phyloP scores from a whole-genome alignment of 2,113 vertebrate species.

The Glaucomys volans region DNA sequence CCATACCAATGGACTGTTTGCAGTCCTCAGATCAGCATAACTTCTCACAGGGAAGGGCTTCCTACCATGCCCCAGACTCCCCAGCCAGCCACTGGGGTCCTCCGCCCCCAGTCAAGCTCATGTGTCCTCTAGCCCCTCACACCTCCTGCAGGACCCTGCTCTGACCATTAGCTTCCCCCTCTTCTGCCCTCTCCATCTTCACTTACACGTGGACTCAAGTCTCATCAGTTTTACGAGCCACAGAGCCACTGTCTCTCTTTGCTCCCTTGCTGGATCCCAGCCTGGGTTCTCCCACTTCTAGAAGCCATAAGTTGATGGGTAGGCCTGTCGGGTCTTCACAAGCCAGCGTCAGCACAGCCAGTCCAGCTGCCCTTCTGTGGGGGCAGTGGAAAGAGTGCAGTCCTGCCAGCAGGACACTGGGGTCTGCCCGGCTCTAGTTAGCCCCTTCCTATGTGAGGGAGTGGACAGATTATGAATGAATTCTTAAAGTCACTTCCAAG shows the following conservation, averaged over 20 bases:
- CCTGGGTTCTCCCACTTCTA: not conserved
- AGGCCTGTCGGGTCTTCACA: not conserved
- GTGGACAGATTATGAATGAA: not conserved
- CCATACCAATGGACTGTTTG: not conserved
- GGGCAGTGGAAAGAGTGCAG: not conserved
- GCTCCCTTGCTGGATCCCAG: not conserved
- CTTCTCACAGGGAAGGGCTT: not conserved
- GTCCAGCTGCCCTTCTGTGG: not conserved
- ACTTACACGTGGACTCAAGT: not conserved
- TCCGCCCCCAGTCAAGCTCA: not conserved
- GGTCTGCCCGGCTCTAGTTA: not conserved
- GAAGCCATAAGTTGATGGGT: not conserved
- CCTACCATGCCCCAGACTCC: not conserved
- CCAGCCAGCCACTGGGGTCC: not conserved
- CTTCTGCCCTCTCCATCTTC: not conserved
- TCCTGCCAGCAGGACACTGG: not conserved
- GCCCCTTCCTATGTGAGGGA: not conserved
- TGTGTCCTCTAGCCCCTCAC: not conserved
- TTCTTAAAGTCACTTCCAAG: not conserved
- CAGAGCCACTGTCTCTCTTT: not conserved
- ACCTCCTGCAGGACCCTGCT: not conserved
- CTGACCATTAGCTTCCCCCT: not conserved
- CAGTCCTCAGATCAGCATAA: not conserved
- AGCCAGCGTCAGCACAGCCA: not conserved
- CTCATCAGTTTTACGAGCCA: not conserved